Base-by-base conservation (phyloP, 2,888 invertebrate species). In the Drosophila fungiperda region DNA sequence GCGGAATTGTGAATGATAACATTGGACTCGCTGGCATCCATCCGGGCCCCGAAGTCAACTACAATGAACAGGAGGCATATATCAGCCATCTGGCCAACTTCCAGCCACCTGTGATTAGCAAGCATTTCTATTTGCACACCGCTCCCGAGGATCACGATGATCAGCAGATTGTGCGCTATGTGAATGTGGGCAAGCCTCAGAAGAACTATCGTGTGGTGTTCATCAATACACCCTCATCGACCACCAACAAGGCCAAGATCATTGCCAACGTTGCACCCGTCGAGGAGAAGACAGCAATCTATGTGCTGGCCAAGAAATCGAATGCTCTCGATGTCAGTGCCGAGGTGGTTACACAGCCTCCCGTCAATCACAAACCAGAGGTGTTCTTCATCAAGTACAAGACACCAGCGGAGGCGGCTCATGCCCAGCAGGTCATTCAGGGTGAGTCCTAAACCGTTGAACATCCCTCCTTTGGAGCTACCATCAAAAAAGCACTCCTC, bases 371-470 rank as follows among this genome's bases (percentile, higher is more conserved):
- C 68, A 93, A 93, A 75, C 93, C 93, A 29, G 93, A 93, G 76
- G 93, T 93, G 3, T 93, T 90, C 89, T 93, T 92, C 64, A 90
- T 93, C 66, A 93, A 93, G 76, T 93, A 93, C 83, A 93, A 92
- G 80, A 93, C 92, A 3, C 90, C 93, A 35, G 87, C 90, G 67
- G 93, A 93, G 81, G 93, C 93, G 11, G 70, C 83, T 6, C 91
- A 91, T 75, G 93, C 93, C 29, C 92, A 92, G 69, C 92, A 91
- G 58, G 83, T 90, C 42, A 92, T 93, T 69, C 93, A 93, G 81
- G 84, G 92, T 92, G 63, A 67, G 75, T 68, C 23, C 23, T 23
- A 3, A 15, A 4, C 4, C 45, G 1, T 23, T 23, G 20, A 45
- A 45, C 15, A 45, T 1, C 20, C 2, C 8, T 15, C 1, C 23